Base-by-base conservation (phyloP, 2,888 invertebrate species). In the Eristalis arbustorum region DNA sequence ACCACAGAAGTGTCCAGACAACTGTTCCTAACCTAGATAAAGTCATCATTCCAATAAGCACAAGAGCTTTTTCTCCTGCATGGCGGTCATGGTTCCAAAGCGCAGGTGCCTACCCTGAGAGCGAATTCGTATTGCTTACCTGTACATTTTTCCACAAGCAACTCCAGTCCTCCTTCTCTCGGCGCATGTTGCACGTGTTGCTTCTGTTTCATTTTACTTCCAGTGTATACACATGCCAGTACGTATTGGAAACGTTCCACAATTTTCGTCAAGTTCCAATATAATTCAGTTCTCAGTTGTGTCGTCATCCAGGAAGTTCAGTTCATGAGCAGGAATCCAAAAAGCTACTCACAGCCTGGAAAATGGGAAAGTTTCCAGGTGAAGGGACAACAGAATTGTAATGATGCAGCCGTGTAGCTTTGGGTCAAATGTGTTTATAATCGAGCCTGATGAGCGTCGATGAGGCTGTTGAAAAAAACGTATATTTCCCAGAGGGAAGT, bases 161-260 rank as follows among this genome's bases (percentile, higher is more conserved):
- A 64, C 4, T 5, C 22, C 14, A n/a, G 10, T 28, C 22, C 3
- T 2, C 1, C 1, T 59, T 3, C 59, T 22, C 25, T 11, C 37
- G 59, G 56, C 37, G 14, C n/a, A 67, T 75, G 75, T 75, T 75
- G 67, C 75, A 75, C 75, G 75, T 75, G 75, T 75, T 75, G 75
- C 66, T 75, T 75, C 61, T 14, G 61, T 67, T 61, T 13, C 56
- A 68, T 68, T 68, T 57, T 66, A 28, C 10, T 64, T 40, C 40
- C 57, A 28, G 18, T 8, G 37, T 40, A 57, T 66, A 40, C 25
- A 49, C 4, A 1, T 8, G 4, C n/a, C 8, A 8, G 49, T 18
- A n/a, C 8, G 5, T 13, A 11, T 59, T 37, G n/a, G 18, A 25
- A 22, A 14, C 18, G 10, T 42, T 73, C 73, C 73, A 56, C 6